Evolutionary conservation across 2,888 invertebrate species (phyloP).

Genomic region (Entomobrya proxima): DNA sequence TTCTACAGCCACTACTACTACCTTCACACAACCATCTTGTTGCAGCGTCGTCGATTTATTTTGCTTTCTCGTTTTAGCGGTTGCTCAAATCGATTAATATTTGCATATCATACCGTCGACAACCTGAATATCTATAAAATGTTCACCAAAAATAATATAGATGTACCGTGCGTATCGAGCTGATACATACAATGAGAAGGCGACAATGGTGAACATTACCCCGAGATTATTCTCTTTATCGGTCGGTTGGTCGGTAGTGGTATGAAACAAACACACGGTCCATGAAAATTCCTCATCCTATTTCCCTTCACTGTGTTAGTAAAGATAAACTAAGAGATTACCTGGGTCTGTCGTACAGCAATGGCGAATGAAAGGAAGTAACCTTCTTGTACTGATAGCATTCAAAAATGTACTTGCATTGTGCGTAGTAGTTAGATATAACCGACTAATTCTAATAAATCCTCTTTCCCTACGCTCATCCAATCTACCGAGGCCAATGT

Average conservation of each 20-base stretch:
- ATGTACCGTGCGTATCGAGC: neutral
- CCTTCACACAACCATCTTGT: neutral
- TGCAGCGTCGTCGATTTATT: conserved; percentile 45
- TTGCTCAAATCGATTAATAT: conserved; percentile 53
- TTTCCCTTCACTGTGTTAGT: conserved; percentile 5
- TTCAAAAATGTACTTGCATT: conserved; percentile 12
- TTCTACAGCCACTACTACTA: neutral
- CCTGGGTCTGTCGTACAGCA: neutral
- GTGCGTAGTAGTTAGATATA: neutral
- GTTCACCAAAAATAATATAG: conserved; percentile 11
- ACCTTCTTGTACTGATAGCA: conserved; percentile 63
- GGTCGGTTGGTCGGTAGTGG: neutral
- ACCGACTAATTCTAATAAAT: neutral
- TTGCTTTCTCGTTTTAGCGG: neutral
- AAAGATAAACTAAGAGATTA: conserved; percentile 46
- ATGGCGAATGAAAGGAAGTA: conserved; percentile 48
- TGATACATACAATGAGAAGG: neutral
- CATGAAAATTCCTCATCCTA: conserved; percentile 11
- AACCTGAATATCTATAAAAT: neutral
- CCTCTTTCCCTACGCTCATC: neutral
- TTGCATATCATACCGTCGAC: conserved; percentile 29
- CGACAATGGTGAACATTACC: conserved; percentile 1
- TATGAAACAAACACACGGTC: neutral
- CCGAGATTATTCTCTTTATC: neutral
- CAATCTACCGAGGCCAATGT: neutral